Percentiles rank a stretch among this genome's conserved stretches.
Conservation (phyloP, 2,113 vertebrate species). For the Notothenia rossii region DNA sequence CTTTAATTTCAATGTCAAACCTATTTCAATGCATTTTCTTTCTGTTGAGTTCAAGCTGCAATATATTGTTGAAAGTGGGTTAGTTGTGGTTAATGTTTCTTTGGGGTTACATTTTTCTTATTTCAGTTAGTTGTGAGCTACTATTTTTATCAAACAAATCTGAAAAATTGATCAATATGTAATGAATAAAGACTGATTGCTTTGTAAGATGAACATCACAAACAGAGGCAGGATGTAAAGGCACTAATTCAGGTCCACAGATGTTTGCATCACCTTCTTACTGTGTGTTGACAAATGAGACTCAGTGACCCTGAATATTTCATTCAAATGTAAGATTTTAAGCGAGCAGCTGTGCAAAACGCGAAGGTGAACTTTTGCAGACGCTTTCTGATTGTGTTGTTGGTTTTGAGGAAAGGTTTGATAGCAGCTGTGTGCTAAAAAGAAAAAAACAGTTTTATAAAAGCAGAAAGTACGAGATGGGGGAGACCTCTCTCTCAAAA, state of each 20-base stretch:
- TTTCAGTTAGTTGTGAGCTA: slow-evolving; percentile 7
- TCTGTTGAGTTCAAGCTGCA: not conserved
- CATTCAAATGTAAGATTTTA: not conserved
- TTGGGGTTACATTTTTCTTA: not conserved
- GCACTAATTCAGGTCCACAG: not conserved
- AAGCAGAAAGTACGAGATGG: not conserved
- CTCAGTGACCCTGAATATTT: slow-evolving; percentile 19
- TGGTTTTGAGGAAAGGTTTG: slow-evolving; percentile 3
- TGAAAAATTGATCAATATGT: too few species aligned
- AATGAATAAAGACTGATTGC: not conserved
- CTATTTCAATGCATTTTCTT: not conserved
- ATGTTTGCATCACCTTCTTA: not conserved
- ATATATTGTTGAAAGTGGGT: slow-evolving; percentile 4
- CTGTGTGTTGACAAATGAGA: not conserved
- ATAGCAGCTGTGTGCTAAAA: slow-evolving; percentile 4
- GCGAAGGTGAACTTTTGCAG: not conserved
- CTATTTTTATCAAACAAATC: not conserved
- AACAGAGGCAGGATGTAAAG: not conserved
- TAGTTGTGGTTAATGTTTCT: not conserved
- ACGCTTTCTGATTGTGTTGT: slow-evolving; percentile 9
- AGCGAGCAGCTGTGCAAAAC: not conserved
- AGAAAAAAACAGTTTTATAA: not conserved
- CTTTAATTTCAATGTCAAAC: slow-evolving; percentile 13
- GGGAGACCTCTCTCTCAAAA: slow-evolving; percentile 26
- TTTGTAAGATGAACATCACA: not conserved